Conservation (phyloP, 2,888 invertebrate genomes). For the Ophonus ardosiacus region DNA sequence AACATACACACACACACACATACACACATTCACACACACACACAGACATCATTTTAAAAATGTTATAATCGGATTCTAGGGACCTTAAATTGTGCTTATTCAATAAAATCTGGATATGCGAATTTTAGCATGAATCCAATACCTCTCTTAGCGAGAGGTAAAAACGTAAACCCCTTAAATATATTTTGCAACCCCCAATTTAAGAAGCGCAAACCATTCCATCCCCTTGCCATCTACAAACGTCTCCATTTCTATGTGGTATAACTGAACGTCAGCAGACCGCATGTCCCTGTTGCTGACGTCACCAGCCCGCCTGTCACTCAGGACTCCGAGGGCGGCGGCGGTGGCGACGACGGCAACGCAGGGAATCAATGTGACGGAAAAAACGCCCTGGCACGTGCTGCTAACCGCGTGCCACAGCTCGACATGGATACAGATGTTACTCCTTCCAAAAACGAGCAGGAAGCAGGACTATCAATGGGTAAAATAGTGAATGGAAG, state of each 20-base stretch:
- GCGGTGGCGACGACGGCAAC: not conserved
- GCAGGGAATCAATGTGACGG: constrained; percentile 47
- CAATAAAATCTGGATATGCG: no score
- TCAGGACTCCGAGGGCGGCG: not conserved
- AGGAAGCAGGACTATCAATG: not conserved
- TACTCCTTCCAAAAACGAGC: not conserved
- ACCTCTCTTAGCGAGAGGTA: no score
- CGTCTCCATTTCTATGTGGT: not conserved
- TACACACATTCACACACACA: no score
- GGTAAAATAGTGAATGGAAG: not conserved
- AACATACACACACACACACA: no score
- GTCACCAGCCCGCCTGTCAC: constrained; percentile 2
- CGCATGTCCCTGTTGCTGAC: constrained; percentile 2
- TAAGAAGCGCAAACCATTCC: no score
- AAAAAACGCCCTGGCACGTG: constrained; percentile 46
- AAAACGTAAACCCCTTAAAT: no score
- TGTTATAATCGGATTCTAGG: no score
- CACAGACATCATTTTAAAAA: no score
- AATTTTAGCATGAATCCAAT: no score
- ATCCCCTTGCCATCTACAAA: no score
- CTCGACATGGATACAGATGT: not conserved
- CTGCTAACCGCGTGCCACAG: not conserved
- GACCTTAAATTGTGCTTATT: no score
- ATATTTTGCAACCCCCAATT: no score
- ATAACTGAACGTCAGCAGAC: not conserved